Evolutionary conservation across 1,140 invertebrate species (phyloP).

Genomic region (Microplitis demolitor): DNA sequence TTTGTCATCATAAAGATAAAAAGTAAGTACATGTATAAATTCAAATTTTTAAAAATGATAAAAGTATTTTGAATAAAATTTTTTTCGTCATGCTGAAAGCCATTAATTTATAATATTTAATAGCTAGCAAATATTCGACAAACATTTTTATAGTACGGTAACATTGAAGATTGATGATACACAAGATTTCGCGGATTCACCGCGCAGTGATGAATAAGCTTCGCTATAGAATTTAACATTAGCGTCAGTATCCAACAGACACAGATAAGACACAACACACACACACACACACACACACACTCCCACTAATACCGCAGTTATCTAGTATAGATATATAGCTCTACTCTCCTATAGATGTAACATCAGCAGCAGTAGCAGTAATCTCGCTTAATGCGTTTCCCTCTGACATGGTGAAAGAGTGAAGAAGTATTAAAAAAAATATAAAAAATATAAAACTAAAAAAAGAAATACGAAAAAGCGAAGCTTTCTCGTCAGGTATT

Average conservation of each 20-base stretch:
- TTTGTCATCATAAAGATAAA: neutral
- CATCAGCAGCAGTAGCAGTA: neutral
- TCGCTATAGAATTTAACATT: neutral
- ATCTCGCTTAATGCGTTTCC: slow-evolving; percentile 18
- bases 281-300: too few species aligned
- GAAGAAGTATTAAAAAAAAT: neutral
- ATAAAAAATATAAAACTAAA: slow-evolving; percentile 3
- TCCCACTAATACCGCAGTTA: too few species aligned
- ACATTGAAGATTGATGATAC: slow-evolving; percentile 21
- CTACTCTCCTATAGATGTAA: too few species aligned
- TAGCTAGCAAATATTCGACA: slow-evolving; percentile 8
- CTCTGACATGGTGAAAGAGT: slow-evolving; percentile 8
- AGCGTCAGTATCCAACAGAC: too few species aligned
- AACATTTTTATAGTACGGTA: slow-evolving; percentile 13
- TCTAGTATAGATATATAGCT: too few species aligned
- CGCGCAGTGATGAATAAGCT: slow-evolving; percentile 12
- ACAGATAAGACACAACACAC: too few species aligned
- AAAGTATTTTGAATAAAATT: neutral
- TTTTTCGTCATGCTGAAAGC: neutral
- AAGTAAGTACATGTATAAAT: neutral
- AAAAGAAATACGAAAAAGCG: slow-evolving; percentile 11
- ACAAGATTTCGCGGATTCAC: slow-evolving; percentile 13
- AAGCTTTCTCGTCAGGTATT: slow-evolving; percentile 22
- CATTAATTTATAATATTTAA: slow-evolving; percentile 17
- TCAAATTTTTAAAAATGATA: neutral